These are phyloP conservation scores for Dasypus novemcinctus DNA, from an alignment of 2,113 vertebrate species.

Conservation along the genomic window DNA sequence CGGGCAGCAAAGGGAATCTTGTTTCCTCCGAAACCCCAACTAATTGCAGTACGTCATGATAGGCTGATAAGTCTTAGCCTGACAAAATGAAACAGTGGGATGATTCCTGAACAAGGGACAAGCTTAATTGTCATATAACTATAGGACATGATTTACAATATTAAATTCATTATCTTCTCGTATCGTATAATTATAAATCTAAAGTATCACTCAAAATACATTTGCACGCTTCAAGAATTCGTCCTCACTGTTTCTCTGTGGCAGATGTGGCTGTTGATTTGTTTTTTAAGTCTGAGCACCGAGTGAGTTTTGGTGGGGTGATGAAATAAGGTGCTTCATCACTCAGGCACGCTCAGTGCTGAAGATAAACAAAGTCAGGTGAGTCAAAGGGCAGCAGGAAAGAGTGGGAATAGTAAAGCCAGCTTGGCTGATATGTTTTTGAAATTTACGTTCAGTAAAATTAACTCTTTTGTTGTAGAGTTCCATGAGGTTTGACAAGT, in stretches of 20 bases:
- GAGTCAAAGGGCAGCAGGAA: not conserved
- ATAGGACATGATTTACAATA: too few species aligned
- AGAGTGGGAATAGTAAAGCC: not conserved
- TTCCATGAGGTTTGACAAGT: not conserved
- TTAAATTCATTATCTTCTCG: too few species aligned
- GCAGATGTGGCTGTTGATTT: too few species aligned
- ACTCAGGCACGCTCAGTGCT: not conserved
- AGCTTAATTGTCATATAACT: constrained; percentile 61
- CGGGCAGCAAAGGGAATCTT: constrained; percentile 31
- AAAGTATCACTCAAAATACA: too few species aligned
- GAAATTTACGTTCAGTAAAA: not conserved
- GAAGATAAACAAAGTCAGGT: not conserved
- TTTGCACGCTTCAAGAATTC: too few species aligned
- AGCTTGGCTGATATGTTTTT: not conserved
- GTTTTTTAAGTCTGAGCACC: too few species aligned
- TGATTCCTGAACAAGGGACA: constrained; percentile 70
- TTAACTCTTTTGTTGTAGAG: not conserved
- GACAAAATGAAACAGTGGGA: constrained; percentile 57
- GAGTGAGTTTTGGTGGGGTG: too few species aligned
- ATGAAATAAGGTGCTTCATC: not conserved
- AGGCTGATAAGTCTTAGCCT: constrained; percentile 66
- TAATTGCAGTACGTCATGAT: constrained; percentile 51
- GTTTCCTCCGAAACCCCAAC: constrained; percentile 44
- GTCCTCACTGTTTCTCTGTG: too few species aligned
- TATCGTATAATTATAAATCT: too few species aligned